phyloP scores from a whole-genome alignment of 2,888 invertebrate species.

The Anoplius nigerrimus region DNA sequence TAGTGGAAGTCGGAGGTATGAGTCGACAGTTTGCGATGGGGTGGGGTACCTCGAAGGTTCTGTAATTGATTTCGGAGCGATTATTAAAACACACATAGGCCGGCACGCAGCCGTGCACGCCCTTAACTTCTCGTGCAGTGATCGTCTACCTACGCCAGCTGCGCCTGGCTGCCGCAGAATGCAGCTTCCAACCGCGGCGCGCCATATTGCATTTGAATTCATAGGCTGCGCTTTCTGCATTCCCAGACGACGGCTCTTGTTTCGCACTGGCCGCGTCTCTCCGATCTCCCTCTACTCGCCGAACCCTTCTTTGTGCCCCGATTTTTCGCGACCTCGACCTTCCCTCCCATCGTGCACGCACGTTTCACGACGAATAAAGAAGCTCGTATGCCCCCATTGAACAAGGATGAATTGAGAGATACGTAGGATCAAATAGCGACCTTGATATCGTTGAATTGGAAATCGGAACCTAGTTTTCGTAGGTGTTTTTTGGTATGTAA shows the following conservation, averaged over 20 bases:
- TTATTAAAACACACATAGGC: neutral
- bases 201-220: slow-evolving; percentile 64
- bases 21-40: too few relatives aligned
- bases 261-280: slow-evolving; percentile 56
- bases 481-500: too few relatives aligned
- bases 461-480: too few relatives aligned
- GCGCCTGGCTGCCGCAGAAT: slow-evolving; percentile 29
- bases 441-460: too few relatives aligned
- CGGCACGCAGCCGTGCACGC: neutral
- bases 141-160: slow-evolving; percentile 21
- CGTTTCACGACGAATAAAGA: too few relatives aligned
- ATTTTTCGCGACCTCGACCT: neutral
- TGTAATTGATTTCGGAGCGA: neutral
- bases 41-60: too few relatives aligned
- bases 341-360: neutral
- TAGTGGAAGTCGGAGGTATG: too few relatives aligned
- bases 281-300: slow-evolving; percentile 50
- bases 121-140: neutral
- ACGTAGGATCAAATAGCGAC: too few relatives aligned
- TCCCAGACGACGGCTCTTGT: slow-evolving; percentile 64
- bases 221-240: slow-evolving; percentile 64
- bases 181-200: slow-evolving; percentile 14
- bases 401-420: too few relatives aligned
- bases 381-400: neutral
- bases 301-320: neutral